Conservation (phyloP, 2,797 vertebrate species). For the Poecilia gillii region DNA sequence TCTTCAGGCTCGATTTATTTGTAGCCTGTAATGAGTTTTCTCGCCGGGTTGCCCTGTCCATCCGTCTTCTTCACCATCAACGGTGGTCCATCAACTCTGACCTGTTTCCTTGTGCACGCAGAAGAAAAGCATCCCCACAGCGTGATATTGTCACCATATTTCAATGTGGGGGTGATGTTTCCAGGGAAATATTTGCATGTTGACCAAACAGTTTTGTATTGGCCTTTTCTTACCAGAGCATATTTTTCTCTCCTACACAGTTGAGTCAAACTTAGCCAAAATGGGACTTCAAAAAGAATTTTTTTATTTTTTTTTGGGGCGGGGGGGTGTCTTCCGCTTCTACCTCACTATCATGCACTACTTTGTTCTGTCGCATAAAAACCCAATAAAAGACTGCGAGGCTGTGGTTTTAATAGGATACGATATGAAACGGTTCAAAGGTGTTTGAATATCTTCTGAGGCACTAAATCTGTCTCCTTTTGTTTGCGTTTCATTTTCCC, state of each 20-base stretch:
- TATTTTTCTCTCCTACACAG: background rate
- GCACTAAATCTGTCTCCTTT: background rate
- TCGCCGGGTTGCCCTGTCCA: background rate
- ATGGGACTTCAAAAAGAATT: background rate
- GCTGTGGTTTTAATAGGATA: background rate
- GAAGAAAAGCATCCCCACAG: background rate
- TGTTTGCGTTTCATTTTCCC: slow-evolving; percentile 1
- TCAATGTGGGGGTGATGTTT: background rate
- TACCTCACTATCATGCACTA: background rate
- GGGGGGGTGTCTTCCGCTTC: background rate
- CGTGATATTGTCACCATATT: background rate
- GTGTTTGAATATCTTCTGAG: background rate
- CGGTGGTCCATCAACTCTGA: background rate
- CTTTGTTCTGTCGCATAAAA: background rate
- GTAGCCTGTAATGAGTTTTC: background rate
- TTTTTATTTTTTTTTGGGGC: background rate
- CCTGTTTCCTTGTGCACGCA: background rate
- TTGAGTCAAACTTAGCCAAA: background rate
- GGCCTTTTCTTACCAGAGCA: background rate
- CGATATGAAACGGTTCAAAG: background rate
- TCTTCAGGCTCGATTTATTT: background rate
- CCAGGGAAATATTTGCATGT: background rate
- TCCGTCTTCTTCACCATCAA: background rate
- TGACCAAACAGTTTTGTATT: background rate
- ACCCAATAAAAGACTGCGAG: background rate